Evolutionary conservation across 2,888 invertebrate species (phyloP), one percentile per base, ranked within the genome.

Genomic region (Rhagophthalmus giganteus): DNA sequence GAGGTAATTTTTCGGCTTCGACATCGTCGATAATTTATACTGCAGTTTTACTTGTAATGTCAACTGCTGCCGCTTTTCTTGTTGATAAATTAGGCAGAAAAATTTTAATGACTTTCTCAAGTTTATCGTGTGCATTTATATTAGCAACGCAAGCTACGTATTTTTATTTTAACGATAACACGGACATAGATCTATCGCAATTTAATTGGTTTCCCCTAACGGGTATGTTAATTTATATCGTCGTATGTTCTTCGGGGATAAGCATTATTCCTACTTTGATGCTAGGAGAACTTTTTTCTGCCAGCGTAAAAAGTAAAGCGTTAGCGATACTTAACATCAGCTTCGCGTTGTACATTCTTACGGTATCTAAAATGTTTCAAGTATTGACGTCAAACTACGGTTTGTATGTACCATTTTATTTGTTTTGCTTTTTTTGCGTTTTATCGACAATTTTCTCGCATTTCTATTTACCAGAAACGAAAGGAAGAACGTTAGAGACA

Each of bases 191-290:
- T 55, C 24, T 66, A 2, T 41, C 52, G 2, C 13, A 12, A 2
- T 12, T 65, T 1, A 55, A 58, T n/a, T 72, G 69, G 70, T 52
- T 72, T 38, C 72, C 72, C 2, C 33, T 72, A 8, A 58, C 60
- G 3, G 66, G 67, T 6, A 59, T 72, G 61, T 48, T 69, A 1
- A 6, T 61, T 1, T 72, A 61, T 47, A 48, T 68, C 1, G 24
- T 47, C 9, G 20, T 45, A 9, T 44, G n/a, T 15, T 24, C 33
- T 5, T 55, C 54, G 24, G 71, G 71, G 4, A 39, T 68, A 11
- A 65, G 63, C 2, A 58, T 67, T 3, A 57, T 71, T 11, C 70
- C 71, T 1, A 64, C 65, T 30, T 54, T 70, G 31, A 62, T 70
- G 59, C 25, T 64, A n/a, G 66, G 68, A 0, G 69, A 70, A 54